Evolutionary conservation across 2,113 vertebrate species (phyloP), one percentile per base, ranked within the genome.

Genomic region (Hypocryptadius cinnamomeus): DNA sequence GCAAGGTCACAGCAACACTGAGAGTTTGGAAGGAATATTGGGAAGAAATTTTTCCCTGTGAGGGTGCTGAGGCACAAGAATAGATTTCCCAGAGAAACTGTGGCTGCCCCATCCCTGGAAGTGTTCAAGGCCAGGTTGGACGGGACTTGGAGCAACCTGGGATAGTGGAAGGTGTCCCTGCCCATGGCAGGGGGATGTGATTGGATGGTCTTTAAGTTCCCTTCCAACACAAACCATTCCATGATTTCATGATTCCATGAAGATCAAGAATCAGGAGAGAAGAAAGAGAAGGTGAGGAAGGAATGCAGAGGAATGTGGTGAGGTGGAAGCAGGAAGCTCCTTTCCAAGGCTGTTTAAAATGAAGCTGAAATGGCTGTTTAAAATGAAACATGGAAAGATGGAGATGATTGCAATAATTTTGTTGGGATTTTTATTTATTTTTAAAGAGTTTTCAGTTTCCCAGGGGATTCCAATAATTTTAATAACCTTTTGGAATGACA

Each of bases 111-210:
- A 60, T 68, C 28, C 45, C n/a, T 53, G 69, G 16, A 53, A 74
- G 3, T 22, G 13, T 31, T 1, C 0, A 21, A 74, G 5, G 1
- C 4, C n/a, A 40, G 33, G 12, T 2, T 44, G 35, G 48, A 64
- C 0, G 0, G 30, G 7, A 3, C 27, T 56, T 51, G 45, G 69
- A 60, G 4, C 11, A n/a, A 2, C 2, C 13, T 51, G 60, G 20
- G 20, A 10, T 5, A 12, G 9, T 25, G 16, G 8, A 5, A 60
- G 2, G 2, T 28, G 13, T 51, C 44, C 27, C 15, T 73, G 31
- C 4, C 22, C 31, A 3, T 27, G 42, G 11, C 11, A 71, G 18
- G 12, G 21, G 21, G 18, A 19, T 27, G 15, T 13, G 10, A 44
- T 14, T 57, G 18, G 22, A 24, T 39, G 19, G 4, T 30, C 23